Conservation (phyloP, 2,888 invertebrate species). For the Lithophane semibrunnea region DNA sequence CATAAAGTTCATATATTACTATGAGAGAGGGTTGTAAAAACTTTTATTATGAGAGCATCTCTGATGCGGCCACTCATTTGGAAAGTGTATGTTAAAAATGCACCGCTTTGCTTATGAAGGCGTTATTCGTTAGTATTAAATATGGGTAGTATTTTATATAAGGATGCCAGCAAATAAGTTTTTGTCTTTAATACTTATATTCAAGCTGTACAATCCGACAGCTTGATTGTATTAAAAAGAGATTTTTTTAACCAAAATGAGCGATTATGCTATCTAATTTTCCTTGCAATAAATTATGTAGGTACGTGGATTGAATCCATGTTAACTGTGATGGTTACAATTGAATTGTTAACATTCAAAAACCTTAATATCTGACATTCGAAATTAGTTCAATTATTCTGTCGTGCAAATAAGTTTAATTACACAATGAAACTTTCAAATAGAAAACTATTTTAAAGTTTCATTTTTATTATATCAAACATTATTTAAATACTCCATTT, state of each 20-base stretch:
- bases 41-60: conserved; percentile 16
- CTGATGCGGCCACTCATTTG: conserved; percentile 21
- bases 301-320: not conserved
- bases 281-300: not conserved
- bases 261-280: not conserved
- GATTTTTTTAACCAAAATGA: no score
- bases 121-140: conserved; percentile 18
- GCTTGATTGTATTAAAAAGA: no score
- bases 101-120: conserved; percentile 3
- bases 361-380: not conserved
- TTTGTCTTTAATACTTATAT: not conserved
- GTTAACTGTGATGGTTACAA: not conserved
- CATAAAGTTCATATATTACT: conserved; percentile 21
- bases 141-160: not conserved
- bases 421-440: no score
- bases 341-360: not conserved
- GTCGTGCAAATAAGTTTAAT: not conserved
- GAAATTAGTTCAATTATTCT: not conserved
- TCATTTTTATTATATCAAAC: not conserved
- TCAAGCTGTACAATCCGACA: not conserved
- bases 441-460: not conserved
- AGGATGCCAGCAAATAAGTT: not conserved
- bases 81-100: conserved; percentile 48
- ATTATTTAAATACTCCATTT: not conserved
- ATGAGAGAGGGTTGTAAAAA: conserved; percentile 11